Percentiles rank a stretch among this genome's conserved stretches.
Evolutionary conservation across 2,113 vertebrate species (phyloP).

Genomic region (Tretioscincus oriximinensis): DNA sequence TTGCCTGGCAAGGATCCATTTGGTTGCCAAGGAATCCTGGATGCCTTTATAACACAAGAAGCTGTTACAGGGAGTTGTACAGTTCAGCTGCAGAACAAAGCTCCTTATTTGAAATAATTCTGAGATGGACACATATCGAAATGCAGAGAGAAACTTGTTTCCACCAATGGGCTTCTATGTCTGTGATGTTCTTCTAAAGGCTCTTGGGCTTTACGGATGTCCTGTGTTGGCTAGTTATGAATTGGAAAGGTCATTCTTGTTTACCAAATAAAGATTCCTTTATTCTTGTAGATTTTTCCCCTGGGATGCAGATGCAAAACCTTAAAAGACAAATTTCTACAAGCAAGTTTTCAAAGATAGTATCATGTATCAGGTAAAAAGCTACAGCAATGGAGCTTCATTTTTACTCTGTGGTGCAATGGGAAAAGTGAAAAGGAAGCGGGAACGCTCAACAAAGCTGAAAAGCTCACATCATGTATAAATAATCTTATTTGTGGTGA

Average conservation of each 20-base stretch:
- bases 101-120: conserved; percentile 5
- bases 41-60: conserved; percentile 27
- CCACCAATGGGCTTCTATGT: neutral
- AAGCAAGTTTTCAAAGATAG: neutral
- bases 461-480: neutral
- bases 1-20: conserved; percentile 24
- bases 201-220: neutral
- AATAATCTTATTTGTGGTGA: neutral
- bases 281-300: neutral
- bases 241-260: conserved; percentile 7
- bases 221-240: neutral
- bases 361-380: neutral
- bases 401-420: neutral
- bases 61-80: conserved; percentile 11
- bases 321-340: conserved; percentile 3
- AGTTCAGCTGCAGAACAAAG: conserved; percentile 29
- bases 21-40: conserved; percentile 29
- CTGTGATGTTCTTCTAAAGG: neutral
- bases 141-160: neutral
- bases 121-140: neutral
- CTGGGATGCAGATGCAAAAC: neutral
- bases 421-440: neutral
- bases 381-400: neutral
- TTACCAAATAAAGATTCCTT: neutral
- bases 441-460: neutral